Base-by-base conservation (phyloP, 2,797 vertebrate genomes). In the Acanthiza pusilla region DNA sequence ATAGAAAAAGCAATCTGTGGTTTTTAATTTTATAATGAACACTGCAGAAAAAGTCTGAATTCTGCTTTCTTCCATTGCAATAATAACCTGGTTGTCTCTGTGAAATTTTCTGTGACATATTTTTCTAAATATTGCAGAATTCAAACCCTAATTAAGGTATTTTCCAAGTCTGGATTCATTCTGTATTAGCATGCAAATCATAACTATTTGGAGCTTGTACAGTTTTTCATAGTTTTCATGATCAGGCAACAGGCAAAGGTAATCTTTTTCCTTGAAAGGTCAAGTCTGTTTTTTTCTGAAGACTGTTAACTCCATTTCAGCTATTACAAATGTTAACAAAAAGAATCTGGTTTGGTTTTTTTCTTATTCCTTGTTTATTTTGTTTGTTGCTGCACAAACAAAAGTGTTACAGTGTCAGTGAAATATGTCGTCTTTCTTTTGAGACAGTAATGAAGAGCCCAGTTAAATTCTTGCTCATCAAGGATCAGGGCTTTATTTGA, bases 61-160 rank as follows among this genome's bases (percentile, higher is more conserved):
- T 81, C 62, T 61, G 2, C 54, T 62, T 94, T 50, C 15, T 88
- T 90, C 21, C 9, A 25, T 34, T 86, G 9, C 15, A 80, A 1
- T 47, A 94, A 50, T 32, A 68, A 72, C 32, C 20, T 48, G 5
- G 0, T 3, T 85, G 9, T 58, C 13, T 23, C 13, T 0, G 0
- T 84, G 30, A 54, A 83, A 86, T 68, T 51, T 75, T 40, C 19
- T 25, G 4, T 80, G n/a, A 16, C 10, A 11, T 54, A 54, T 8
- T 81, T 81, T 93, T 80, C 38, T 68, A 75, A 67, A 50, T 72
- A 80, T 60, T 71, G 32, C 32, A 62, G 65, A 91, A 4, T 26
- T 67, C 22, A 75, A 61, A 61, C 1, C 4, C 65, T 17, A 79
- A 62, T 54, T 84, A 19, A 50, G 34, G 67, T 72, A 0, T 81